These are phyloP conservation scores for Alligator mississippiensis DNA, from an alignment of 2,113 vertebrate species.

Conservation along the genomic window DNA sequence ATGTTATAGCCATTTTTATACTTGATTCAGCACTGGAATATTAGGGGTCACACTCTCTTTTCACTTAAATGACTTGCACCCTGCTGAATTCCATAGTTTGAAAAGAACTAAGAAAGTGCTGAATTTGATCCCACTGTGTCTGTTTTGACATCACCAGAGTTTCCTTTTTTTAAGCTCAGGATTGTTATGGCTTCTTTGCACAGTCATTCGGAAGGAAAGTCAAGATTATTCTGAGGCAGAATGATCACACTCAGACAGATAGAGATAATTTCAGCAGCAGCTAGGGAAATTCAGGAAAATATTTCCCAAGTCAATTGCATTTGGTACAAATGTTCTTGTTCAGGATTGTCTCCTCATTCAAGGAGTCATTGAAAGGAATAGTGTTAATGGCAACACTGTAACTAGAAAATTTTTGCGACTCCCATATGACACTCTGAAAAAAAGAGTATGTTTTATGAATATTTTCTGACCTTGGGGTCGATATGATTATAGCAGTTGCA, in stretches of 20 bases:
- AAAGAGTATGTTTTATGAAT: neutral
- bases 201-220: neutral
- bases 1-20: accelerated
- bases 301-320: neutral
- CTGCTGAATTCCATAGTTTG: neutral
- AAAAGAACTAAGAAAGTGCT: neutral
- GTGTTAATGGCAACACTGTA: neutral
- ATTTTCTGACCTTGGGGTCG: neutral
- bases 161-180: neutral
- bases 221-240: neutral
- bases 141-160: neutral
- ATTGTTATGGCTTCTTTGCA: neutral
- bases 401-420: neutral
- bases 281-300: neutral
- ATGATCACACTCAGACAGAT: neutral
- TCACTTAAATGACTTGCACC: neutral
- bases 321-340: neutral
- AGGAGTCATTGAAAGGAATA: neutral
- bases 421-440: neutral
- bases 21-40: neutral
- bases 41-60: neutral
- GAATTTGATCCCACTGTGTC: neutral
- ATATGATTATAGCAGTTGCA: neutral
- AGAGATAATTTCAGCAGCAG: neutral
- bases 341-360: neutral